Conservation (phyloP, 2,113 vertebrate species). For the Mustela lutreola region DNA sequence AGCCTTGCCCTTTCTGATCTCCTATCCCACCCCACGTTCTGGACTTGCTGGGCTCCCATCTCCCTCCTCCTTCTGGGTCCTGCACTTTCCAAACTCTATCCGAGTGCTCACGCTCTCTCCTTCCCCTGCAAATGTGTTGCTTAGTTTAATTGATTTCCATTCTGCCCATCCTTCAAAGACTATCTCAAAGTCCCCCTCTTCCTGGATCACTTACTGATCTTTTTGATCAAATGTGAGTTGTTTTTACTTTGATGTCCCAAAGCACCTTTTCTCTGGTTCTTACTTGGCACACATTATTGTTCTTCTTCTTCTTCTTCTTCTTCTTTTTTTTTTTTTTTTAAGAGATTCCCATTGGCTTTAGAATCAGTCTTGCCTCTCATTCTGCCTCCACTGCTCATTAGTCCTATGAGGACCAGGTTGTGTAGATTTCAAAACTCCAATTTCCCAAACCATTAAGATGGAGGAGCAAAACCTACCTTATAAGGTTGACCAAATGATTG, state of each 20-base stretch:
- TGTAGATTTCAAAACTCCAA: neutral
- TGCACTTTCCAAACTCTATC: neutral
- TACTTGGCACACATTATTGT: neutral
- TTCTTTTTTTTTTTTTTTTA: no score
- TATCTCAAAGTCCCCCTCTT: no score
- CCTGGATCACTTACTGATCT: neutral
- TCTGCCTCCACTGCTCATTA: neutral
- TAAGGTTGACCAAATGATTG: neutral
- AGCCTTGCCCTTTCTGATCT: neutral
- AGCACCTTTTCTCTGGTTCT: neutral
- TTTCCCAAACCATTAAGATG: neutral
- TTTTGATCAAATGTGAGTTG: neutral
- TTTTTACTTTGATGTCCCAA: neutral
- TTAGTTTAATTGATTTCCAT: neutral
- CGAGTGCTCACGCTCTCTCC: neutral
- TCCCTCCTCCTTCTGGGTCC: neutral
- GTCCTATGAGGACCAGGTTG: neutral
- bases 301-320: neutral
- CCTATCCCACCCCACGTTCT: fast-evolving
- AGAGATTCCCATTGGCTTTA: neutral
- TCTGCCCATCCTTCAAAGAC: neutral
- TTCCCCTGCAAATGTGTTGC: fast-evolving
- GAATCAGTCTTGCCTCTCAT: neutral
- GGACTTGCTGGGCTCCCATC: fast-evolving
- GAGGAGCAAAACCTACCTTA: neutral